Evolutionary conservation across 2,113 vertebrate genomes (phyloP), one percentile per base, ranked within the genome.

Genomic region (Synodontis membranacea): DNA sequence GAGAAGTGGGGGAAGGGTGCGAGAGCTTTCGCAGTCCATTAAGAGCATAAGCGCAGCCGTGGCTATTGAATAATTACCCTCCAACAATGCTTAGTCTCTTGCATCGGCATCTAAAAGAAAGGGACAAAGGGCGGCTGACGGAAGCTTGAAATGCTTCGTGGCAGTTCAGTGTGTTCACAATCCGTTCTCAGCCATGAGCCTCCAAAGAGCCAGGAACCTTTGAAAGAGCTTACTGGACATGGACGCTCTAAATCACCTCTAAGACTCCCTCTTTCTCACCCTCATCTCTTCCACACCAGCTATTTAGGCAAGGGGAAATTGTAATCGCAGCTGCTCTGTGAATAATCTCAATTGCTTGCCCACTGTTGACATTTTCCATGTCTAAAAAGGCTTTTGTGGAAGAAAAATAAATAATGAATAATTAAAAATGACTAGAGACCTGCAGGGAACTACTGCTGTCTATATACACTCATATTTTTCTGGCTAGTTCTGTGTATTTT

Each of bases 81-180:
- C 10, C 58, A 66, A 88, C 89, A 90, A 89, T 86, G 70, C 83
- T 48, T 25, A 54, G 64, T 81, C 79, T 87, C 79, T 87, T 42
- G 60, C 82, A 64, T 42, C 52, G n/a, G 64, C 75, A 80, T 84
- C 79, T 88, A 42, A 86, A 66, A 74, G 82, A 54, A 66, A 15
- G n/a, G 48, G 42, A 88, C 89, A 90, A 90, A 88, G 89, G 42
- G 64, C 52, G 86, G 52, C 70, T 52, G 83, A 84, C 56, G 76
- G 46, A 76, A 66, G 87, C 89, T 78, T 88, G 87, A 90, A 90
- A 90, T 83, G 85, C 79, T 62, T 70, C 31, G 68, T 88, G 89
- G 72, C 89, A 87, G 82, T 81, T 89, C 37, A 70, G 87, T 80
- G 86, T 83, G 50, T 86, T 87, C 84, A 56, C 44, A 28, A 39